Evolutionary conservation across 2,888 invertebrate genomes (phyloP).

Genomic region (Caenorhabditis macrosperma): DNA sequence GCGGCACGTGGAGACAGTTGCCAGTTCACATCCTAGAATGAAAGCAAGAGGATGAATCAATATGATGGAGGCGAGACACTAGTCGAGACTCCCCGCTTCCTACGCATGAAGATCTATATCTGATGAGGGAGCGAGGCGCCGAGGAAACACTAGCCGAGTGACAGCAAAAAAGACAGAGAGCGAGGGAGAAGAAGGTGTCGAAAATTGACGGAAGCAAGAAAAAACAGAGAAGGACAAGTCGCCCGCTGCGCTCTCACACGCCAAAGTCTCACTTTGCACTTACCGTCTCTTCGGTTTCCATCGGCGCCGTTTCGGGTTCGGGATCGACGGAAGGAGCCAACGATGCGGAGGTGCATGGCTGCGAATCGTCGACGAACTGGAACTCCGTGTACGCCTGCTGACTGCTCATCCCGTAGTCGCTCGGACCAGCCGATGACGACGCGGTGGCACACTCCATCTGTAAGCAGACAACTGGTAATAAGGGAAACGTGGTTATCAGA

Average conservation of each 20-base stretch:
- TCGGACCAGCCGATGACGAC: slow-evolving; percentile 55
- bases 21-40: slow-evolving; percentile 13
- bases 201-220: slow-evolving; percentile 21
- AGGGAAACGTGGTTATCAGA: background rate
- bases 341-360: slow-evolving; percentile 28
- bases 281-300: background rate
- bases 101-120: slow-evolving; percentile 36
- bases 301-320: background rate
- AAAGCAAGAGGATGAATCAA: slow-evolving; percentile 14
- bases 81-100: slow-evolving; percentile 7
- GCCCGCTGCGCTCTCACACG: slow-evolving; percentile 38
- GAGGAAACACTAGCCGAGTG: background rate
- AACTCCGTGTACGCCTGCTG: background rate
- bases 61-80: slow-evolving; percentile 1
- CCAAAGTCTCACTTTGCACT: slow-evolving; percentile 14
- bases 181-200: slow-evolving; percentile 31
- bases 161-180: background rate
- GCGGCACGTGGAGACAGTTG: background rate
- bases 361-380: background rate
- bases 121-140: background rate
- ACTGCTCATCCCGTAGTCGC: slow-evolving; percentile 3
- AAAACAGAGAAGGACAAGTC: slow-evolving; percentile 54
- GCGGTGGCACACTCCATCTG: slow-evolving; percentile 37
- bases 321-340: background rate
- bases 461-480: background rate